phyloP scores from a whole-genome alignment of 2,888 invertebrate species.

The Ophion obscuratus region DNA sequence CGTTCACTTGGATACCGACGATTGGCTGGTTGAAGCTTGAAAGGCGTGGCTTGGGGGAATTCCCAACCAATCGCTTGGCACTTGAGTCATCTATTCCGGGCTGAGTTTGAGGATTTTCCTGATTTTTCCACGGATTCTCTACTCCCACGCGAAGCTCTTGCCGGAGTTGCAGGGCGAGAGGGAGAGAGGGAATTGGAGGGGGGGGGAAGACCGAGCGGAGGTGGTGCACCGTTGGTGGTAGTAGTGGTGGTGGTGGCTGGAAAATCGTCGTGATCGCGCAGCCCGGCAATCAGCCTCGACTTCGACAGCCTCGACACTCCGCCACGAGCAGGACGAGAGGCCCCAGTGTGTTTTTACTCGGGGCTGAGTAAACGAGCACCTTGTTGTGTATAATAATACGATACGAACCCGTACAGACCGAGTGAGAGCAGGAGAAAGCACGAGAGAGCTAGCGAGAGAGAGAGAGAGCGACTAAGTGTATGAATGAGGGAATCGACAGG shows the following conservation, averaged over 20 bases:
- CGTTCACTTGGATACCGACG: neutral
- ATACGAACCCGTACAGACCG: slow-evolving; percentile 65
- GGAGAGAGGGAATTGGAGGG: neutral
- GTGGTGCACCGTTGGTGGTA: slow-evolving; percentile 66
- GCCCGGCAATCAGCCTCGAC: slow-evolving; percentile 64
- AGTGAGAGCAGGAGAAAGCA: slow-evolving; percentile 58
- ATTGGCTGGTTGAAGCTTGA: slow-evolving; percentile 44
- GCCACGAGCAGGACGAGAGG: slow-evolving; percentile 74
- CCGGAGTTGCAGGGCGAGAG: neutral
- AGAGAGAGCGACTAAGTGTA: slow-evolving; percentile 22
- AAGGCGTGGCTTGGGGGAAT: slow-evolving; percentile 60
- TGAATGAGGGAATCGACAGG: neutral
- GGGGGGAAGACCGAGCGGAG: slow-evolving; percentile 49
- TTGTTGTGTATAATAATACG: slow-evolving; percentile 94
- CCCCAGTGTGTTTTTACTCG: slow-evolving; percentile 83
- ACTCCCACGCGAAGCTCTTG: slow-evolving; percentile 55
- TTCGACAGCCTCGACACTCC: slow-evolving; percentile 70
- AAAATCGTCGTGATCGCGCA: slow-evolving; percentile 67
- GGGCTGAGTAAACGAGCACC: slow-evolving; percentile 91
- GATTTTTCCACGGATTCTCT: slow-evolving; percentile 60
- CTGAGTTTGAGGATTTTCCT: slow-evolving; percentile 65
- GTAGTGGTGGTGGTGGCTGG: slow-evolving; percentile 59
- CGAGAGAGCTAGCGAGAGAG: slow-evolving; percentile 35
- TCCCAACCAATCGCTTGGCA: slow-evolving; percentile 46
- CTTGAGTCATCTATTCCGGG: slow-evolving; percentile 38